phyloP scores from a whole-genome alignment of 2,888 invertebrate genomes.

The Sesamia inferens region DNA sequence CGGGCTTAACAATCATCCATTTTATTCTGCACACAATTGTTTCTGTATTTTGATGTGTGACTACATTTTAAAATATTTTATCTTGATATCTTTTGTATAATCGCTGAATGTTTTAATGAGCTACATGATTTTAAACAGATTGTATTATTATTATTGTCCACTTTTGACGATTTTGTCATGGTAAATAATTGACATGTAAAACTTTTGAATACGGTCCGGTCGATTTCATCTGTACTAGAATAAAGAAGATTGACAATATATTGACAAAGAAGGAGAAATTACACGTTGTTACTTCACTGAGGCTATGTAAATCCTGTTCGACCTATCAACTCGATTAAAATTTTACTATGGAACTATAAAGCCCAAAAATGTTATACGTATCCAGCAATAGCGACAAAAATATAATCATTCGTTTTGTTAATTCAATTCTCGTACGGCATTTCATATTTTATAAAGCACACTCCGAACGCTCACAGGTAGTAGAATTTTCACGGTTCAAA shows the following conservation, averaged over 20 bases:
- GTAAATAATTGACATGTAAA: neutral
- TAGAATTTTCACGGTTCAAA: constrained; percentile 59
- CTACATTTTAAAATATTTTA: constrained; percentile 62
- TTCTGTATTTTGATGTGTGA: constrained; percentile 57
- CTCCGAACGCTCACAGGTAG: constrained; percentile 37
- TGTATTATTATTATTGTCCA: neutral
- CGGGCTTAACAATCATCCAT: constrained; percentile 70
- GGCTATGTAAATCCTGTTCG: neutral
- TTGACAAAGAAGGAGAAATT: neutral
- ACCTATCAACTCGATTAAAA: neutral
- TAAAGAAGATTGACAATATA: neutral
- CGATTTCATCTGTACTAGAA: neutral
- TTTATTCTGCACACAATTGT: constrained; percentile 64
- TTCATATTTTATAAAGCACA: constrained; percentile 54
- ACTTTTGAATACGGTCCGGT: neutral
- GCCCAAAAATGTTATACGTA: neutral
- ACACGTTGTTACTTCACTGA: neutral
- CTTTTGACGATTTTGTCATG: neutral
- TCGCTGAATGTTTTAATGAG: constrained; percentile 17
- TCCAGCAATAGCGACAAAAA: neutral
- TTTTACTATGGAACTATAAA: neutral
- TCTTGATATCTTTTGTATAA: constrained; percentile 25
- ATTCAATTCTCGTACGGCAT: constrained; percentile 46
- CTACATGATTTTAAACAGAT: constrained; percentile 17
- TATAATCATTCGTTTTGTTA: constrained; percentile 18